These are phyloP conservation scores for Polymixis flavicincta DNA, from an alignment of 2,888 invertebrate species.

Conservation along the genomic window DNA sequence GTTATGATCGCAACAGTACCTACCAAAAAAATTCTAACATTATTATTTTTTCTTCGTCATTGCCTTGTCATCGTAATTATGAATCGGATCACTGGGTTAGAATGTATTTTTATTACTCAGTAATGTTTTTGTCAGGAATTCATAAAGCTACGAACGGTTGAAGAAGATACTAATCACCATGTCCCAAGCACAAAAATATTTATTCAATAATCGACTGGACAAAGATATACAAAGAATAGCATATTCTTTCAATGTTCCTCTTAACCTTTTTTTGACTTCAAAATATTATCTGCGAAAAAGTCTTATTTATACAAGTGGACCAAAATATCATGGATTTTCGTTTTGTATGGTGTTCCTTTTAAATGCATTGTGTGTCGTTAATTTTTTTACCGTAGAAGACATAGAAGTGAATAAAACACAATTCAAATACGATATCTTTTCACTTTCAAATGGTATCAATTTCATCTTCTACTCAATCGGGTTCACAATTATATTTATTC, in stretches of 20 bases:
- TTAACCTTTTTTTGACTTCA: conserved; percentile 12
- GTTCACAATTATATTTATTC: conserved; percentile 9
- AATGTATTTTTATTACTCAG: too few species aligned
- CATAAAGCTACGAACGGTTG: too few species aligned
- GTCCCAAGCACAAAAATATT: neutral
- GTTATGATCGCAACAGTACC: too few species aligned
- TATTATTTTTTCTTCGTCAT: too few species aligned
- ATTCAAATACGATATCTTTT: conserved; percentile 10
- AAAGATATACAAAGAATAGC: conserved; percentile 6
- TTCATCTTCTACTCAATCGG: neutral
- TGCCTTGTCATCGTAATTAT: too few species aligned
- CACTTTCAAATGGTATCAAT: neutral
- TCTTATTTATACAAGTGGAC: conserved; percentile 10
- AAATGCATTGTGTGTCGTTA: neutral
- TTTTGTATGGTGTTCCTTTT: conserved; percentile 15
- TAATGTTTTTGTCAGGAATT: too few species aligned
- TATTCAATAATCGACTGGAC: neutral
- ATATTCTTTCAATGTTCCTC: conserved; percentile 15
- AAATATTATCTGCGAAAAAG: conserved; percentile 16
- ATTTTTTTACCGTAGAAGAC: neutral
- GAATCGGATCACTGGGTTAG: too few species aligned
- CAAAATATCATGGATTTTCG: conserved; percentile 5
- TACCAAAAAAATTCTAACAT: too few species aligned
- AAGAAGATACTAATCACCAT: too few species aligned
- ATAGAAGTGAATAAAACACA: neutral